Conservation (phyloP, 2,797 vertebrate species). For the Danionella dracula region DNA sequence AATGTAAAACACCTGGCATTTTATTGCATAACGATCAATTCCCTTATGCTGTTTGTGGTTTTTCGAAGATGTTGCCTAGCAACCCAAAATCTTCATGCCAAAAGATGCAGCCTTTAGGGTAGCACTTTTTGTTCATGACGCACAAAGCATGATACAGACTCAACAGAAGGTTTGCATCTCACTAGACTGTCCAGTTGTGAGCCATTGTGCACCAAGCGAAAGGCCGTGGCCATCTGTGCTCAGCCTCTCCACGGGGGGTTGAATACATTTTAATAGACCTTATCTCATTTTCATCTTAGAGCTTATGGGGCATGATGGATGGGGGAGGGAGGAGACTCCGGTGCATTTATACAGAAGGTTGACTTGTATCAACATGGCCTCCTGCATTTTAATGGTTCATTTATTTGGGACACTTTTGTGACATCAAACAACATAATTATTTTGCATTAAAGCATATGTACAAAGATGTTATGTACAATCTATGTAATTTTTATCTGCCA, state of each 20-base stretch:
- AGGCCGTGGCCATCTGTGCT: conserved; percentile 63
- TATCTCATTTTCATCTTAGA: conserved; percentile 50
- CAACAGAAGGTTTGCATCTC: conserved; percentile 4
- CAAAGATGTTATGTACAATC: no score
- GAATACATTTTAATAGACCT: conserved; percentile 55
- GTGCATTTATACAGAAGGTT: not conserved
- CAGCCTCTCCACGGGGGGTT: conserved; percentile 51
- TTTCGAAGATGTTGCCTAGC: conserved; percentile 68
- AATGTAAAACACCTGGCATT: no score
- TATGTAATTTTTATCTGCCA: no score
- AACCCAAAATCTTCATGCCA: conserved; percentile 62
- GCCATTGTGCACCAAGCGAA: conserved; percentile 41
- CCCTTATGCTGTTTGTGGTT: no score
- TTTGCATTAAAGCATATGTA: no score
- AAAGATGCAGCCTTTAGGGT: not conserved
- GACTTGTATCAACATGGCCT: no score
- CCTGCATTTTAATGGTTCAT: no score
- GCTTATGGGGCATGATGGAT: conserved; percentile 38
- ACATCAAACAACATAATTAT: no score
- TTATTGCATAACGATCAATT: no score
- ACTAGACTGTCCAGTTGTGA: conserved; percentile 40
- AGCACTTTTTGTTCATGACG: conserved; percentile 19
- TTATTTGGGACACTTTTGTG: no score
- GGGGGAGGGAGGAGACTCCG: conserved; percentile 21
- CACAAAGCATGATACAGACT: conserved; percentile 41